Conservation (phyloP, 2,888 invertebrate species). For the Sthenelais limicola region DNA sequence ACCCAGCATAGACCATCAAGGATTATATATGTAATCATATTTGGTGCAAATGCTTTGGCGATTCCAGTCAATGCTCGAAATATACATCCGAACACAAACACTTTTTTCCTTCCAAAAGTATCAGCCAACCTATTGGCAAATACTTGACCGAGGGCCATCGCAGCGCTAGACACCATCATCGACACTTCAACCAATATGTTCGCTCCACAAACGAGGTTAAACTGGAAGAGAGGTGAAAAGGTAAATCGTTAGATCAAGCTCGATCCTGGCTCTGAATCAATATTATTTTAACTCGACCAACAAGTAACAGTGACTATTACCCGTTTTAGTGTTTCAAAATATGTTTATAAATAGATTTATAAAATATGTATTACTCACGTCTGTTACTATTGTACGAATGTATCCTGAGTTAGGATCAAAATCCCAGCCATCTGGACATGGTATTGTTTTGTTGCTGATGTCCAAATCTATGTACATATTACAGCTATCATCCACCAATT, state of each 20-base stretch:
- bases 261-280: too few species aligned
- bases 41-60: conserved; percentile 13
- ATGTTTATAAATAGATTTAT: neutral
- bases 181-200: conserved; percentile 23
- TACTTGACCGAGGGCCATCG: conserved; percentile 4
- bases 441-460: neutral
- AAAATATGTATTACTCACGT: conserved; percentile 11
- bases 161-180: conserved; percentile 22
- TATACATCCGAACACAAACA: neutral
- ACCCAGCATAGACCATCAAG: neutral
- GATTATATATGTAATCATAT: conserved; percentile 12
- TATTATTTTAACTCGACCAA: too few species aligned
- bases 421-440: conserved; percentile 3
- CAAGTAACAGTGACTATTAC: too few species aligned
- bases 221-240: conserved; percentile 3
- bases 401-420: conserved; percentile 20
- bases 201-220: neutral
- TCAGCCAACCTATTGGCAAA: conserved; percentile 13
- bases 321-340: neutral
- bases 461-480: conserved; percentile 7
- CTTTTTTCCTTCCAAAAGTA: neutral
- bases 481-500: conserved; percentile 16
- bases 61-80: neutral
- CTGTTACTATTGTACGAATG: conserved; percentile 17
- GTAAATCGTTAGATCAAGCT: neutral